Evolutionary conservation across 1,140 invertebrate species (phyloP).

Genomic region (Adelges cooleyi): DNA sequence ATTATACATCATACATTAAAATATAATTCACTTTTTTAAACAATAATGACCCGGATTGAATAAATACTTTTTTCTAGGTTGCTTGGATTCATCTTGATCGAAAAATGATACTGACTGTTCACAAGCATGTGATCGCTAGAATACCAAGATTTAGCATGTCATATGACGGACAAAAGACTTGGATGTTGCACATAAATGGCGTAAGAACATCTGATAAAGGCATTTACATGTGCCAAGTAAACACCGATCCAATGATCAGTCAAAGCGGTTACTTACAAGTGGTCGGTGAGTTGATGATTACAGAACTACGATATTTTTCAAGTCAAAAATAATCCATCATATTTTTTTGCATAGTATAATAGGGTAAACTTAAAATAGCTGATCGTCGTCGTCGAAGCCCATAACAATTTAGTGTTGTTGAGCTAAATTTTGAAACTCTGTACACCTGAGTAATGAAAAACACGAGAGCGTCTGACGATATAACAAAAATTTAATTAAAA

Average conservation of each 20-base stretch:
- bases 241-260: conserved; percentile 89
- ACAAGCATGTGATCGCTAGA: conserved; percentile 76
- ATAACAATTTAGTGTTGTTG: neutral
- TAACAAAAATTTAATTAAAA: too few species aligned
- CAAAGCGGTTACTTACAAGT: conserved; percentile 89
- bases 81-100: conserved; percentile 88
- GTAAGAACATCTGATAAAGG: conserved; percentile 80
- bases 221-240: conserved; percentile 87
- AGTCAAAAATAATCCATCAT: too few species aligned
- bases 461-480: too few species aligned
- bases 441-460: too few species aligned
- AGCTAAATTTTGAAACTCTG: too few species aligned
- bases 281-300: conserved; percentile 71
- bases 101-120: conserved; percentile 86
- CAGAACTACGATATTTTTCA: too few species aligned
- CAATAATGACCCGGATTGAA: too few species aligned
- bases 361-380: too few species aligned
- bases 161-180: conserved; percentile 84
- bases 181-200: conserved; percentile 73
- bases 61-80: conserved; percentile 49
- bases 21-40: too few species aligned
- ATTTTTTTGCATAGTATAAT: too few species aligned
- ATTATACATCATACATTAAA: too few species aligned
- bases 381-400: neutral
- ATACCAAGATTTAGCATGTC: conserved; percentile 80